Percentiles rank a stretch among this genome's conserved stretches.
Conservation (phyloP, 2,797 vertebrate genomes). For the Lacerta viridis region DNA sequence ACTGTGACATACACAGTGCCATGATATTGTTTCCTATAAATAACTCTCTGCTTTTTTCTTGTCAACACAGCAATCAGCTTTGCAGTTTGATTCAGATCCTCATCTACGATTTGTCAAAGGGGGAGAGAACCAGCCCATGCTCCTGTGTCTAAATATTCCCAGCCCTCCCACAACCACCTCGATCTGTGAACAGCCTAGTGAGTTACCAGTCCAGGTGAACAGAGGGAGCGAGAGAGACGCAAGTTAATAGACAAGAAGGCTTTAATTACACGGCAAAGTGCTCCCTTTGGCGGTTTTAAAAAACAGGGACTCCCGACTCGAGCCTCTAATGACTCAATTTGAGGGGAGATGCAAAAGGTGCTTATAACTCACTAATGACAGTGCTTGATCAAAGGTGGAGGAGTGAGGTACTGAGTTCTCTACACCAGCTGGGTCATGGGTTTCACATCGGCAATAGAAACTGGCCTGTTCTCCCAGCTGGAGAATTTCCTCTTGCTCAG, state of each 20-base stretch:
- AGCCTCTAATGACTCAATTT: slow-evolving; percentile 49
- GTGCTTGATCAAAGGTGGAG: slow-evolving; percentile 42
- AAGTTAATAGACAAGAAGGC: slow-evolving; percentile 37
- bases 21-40: not conserved
- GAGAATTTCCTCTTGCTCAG: not conserved
- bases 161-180: not conserved
- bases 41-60: not conserved
- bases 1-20: not conserved
- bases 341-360: slow-evolving; percentile 38
- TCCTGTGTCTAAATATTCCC: not conserved
- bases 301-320: slow-evolving; percentile 22
- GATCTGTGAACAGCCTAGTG: slow-evolving; percentile 7
- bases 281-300: slow-evolving; percentile 49
- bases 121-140: not conserved
- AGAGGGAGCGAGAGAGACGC: slow-evolving; percentile 5
- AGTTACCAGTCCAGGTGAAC: slow-evolving; percentile 7
- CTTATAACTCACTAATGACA: slow-evolving; percentile 38
- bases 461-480: not conserved
- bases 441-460: not conserved
- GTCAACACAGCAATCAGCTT: not conserved
- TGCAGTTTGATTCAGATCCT: not conserved
- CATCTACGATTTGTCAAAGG: not conserved
- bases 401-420: not conserved
- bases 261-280: slow-evolving; percentile 44
- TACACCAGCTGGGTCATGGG: not conserved